A percentile compares a stretch with the other conserved stretches of the same genome.
phyloP scores from a whole-genome alignment of 2,797 vertebrate genomes.

The Pseudomugil gertrudae region DNA sequence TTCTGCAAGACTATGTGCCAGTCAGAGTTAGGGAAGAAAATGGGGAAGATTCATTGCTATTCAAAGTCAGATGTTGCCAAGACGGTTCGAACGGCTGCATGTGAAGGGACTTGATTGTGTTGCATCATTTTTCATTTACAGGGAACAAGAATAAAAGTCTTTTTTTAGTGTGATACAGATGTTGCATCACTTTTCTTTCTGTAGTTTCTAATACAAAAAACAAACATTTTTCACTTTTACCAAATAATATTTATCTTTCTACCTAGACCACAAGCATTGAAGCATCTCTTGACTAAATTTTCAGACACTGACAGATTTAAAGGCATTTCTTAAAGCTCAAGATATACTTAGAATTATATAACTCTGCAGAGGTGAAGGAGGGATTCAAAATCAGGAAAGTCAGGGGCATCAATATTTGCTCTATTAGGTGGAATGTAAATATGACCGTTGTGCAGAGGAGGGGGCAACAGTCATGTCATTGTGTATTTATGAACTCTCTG shows the following conservation, averaged over 20 bases:
- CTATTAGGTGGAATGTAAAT: conserved; percentile 49
- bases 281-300: neutral
- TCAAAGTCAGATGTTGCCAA: conserved; percentile 52
- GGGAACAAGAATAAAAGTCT: too few relatives aligned
- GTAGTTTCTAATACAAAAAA: neutral
- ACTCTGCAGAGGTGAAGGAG: conserved; percentile 37
- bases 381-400: conserved; percentile 48
- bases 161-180: neutral
- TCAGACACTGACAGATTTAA: neutral
- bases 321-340: conserved; percentile 5
- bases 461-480: conserved; percentile 70
- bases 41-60: conserved; percentile 59
- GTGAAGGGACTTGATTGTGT: neutral
- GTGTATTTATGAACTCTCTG: conserved; percentile 58
- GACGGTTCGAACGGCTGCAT: conserved; percentile 30
- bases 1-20: conserved; percentile 60
- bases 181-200: neutral
- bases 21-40: conserved; percentile 53
- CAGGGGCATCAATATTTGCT: conserved; percentile 69
- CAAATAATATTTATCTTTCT: neutral
- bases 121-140: neutral
- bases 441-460: conserved; percentile 23
- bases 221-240: neutral
- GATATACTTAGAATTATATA: conserved; percentile 18
- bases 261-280: neutral